phyloP scores from a whole-genome alignment of 2,797 vertebrate species.

The Pempheris klunzingeri region DNA sequence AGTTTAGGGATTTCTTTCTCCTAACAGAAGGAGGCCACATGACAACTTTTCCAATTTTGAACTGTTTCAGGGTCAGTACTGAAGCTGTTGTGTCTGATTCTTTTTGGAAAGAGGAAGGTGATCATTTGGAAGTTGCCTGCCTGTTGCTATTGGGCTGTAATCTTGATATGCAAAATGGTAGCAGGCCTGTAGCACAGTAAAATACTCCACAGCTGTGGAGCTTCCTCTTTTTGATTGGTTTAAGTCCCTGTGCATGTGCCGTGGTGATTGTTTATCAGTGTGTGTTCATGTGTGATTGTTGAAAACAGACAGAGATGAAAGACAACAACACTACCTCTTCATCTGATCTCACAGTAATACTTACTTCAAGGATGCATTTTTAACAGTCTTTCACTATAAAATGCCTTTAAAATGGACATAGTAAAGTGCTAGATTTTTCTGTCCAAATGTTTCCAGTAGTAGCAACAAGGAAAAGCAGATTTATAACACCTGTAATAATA shows the following conservation, averaged over 20 bases:
- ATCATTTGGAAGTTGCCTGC: conserved; percentile 49
- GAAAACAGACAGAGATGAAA: conserved; percentile 10
- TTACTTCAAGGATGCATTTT: too few species aligned
- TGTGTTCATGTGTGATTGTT: conserved; percentile 44
- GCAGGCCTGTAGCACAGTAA: conserved; percentile 49
- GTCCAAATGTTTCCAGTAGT: not conserved
- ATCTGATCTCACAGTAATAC: too few species aligned
- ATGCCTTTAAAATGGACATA: not conserved
- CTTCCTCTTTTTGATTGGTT: conserved; percentile 86
- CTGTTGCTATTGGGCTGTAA: conserved; percentile 57
- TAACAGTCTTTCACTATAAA: not conserved
- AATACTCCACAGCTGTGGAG: conserved; percentile 80
- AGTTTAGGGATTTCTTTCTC: not conserved
- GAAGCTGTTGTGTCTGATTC: conserved; percentile 16
- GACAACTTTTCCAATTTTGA: conserved; percentile 6
- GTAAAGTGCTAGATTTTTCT: not conserved
- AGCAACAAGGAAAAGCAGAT: not conserved
- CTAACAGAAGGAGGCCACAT: not conserved
- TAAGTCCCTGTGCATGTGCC: conserved; percentile 21
- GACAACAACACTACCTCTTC: conserved; percentile 24
- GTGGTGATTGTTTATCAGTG: conserved; percentile 42
- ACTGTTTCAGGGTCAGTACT: not conserved
- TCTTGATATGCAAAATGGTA: conserved; percentile 86
- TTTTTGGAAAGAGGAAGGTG: conserved; percentile 73
- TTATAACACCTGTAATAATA: not conserved